Evolutionary conservation across 2,797 vertebrate genomes (phyloP), one percentile per base, ranked within the genome.

Genomic region (Rhinophrynus dorsalis): DNA sequence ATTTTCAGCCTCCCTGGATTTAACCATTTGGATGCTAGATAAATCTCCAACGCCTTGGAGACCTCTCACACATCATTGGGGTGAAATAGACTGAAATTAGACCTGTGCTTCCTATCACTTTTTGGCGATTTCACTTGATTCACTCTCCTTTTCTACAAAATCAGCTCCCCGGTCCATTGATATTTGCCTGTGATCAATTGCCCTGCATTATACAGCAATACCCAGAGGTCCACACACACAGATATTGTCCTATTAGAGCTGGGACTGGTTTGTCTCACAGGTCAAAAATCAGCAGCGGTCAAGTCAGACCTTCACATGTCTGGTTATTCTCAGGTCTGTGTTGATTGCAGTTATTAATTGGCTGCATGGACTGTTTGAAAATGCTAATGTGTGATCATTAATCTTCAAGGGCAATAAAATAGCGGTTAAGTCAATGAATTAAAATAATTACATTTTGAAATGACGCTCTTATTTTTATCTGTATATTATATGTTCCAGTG

Each of bases 341-440:
- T 74, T 78, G 80, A 82, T 84, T 82, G 82, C 68, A 82, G 80
- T 57, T 78, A 82, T 82, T 81, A 83, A 81, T 77, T 79, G 70
- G 50, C 67, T 68, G 62, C 74, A 79, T 75, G 62, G 74, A 79
- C 78, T 78, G 65, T 75, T 80, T 71, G 60, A 76, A 78, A 77
- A 80, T 79, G 75, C 76, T 80, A 80, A 76, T 81, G 77, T 64
- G 80, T 79, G 78, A 78, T 72, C 76, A 77, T 83, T 79, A 80
- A 81, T 83, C 79, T 81, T 80, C 75, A n/a, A n/a, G n/a, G n/a
- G n/a, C n/a, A n/a, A n/a, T n/a, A n/a, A n/a, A n/a, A n/a, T n/a
- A n/a, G n/a, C n/a, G n/a, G n/a, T n/a, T n/a, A n/a, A n/a, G n/a
- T n/a, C n/a, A n/a, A n/a, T n/a, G n/a, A n/a, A n/a, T n/a, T n/a